Conservation (phyloP, 2,113 vertebrate species). For the Natator depressus region DNA sequence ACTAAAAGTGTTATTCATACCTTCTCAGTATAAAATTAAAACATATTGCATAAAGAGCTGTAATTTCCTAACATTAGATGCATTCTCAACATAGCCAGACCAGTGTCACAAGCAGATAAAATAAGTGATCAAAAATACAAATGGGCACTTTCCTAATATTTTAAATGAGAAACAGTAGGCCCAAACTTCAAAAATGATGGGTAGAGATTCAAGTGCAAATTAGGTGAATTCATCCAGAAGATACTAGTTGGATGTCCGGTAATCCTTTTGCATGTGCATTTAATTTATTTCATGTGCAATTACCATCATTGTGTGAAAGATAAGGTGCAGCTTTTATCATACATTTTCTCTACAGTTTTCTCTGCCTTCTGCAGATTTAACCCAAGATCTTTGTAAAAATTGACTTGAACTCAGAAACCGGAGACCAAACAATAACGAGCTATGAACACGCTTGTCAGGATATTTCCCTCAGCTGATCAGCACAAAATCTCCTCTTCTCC, state of each 20-base stretch:
- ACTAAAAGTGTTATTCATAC: slow-evolving; percentile 26
- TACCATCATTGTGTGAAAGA: not conserved
- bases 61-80: slow-evolving; percentile 7
- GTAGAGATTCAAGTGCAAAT: not conserved
- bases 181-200: not conserved
- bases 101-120: not conserved
- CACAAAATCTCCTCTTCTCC: not conserved
- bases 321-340: not conserved
- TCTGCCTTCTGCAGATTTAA: not conserved
- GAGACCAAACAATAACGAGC: not conserved
- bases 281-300: not conserved
- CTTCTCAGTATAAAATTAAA: slow-evolving; percentile 44
- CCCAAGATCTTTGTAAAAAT: not conserved
- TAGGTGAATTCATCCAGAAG: not conserved
- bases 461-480: not conserved
- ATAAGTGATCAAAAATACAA: not conserved
- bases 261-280: not conserved
- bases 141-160: not conserved
- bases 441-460: not conserved
- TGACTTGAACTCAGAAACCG: not conserved
- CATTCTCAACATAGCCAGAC: slow-evolving; percentile 15
- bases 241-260: not conserved
- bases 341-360: not conserved
- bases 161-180: not conserved
- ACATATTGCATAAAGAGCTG: slow-evolving; percentile 32